These are phyloP conservation scores for Germaria angustata DNA, from an alignment of 2,888 invertebrate species.

Conservation along the genomic window DNA sequence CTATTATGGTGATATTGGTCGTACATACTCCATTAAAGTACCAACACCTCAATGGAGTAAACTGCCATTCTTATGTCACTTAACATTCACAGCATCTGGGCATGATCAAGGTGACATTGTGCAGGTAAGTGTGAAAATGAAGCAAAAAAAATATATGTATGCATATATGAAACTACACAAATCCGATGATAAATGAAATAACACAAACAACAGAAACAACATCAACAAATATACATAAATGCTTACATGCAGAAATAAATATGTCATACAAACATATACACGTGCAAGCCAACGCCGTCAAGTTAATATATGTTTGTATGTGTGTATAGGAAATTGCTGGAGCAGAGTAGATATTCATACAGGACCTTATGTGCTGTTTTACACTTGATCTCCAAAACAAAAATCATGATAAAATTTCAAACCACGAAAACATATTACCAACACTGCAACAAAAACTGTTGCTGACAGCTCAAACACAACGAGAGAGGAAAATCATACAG, in stretches of 20 bases:
- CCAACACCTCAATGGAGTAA: conserved; percentile 87
- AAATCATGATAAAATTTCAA: conserved; percentile 29
- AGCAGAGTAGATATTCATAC: conserved; percentile 30
- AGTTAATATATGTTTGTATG: background rate
- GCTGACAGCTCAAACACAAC: conserved; percentile 18
- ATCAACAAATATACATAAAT: background rate
- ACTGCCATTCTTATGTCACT: conserved; percentile 92
- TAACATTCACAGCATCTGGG: conserved; percentile 95
- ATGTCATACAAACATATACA: background rate
- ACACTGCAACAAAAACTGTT: conserved; percentile 14
- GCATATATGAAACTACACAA: conserved; percentile 20
- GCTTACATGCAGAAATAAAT: conserved; percentile 10
- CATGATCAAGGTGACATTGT: conserved; percentile 93
- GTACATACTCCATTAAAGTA: conserved; percentile 89
- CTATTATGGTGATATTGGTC: conserved; percentile 92
- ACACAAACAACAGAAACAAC: conserved; percentile 22
- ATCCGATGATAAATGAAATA: conserved; percentile 46
- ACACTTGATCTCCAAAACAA: background rate
- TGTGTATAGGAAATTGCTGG: background rate
- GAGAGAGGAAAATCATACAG: conserved; percentile 20
- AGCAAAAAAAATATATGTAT: background rate
- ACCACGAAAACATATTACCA: conserved; percentile 8
- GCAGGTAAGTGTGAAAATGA: conserved; percentile 82
- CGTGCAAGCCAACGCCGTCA: background rate
- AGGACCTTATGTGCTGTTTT: conserved; percentile 1